Percentiles rank a stretch among this genome's conserved stretches.
phyloP scores from a whole-genome alignment of 2,113 vertebrate genomes.

The Coptodon rendalli region DNA sequence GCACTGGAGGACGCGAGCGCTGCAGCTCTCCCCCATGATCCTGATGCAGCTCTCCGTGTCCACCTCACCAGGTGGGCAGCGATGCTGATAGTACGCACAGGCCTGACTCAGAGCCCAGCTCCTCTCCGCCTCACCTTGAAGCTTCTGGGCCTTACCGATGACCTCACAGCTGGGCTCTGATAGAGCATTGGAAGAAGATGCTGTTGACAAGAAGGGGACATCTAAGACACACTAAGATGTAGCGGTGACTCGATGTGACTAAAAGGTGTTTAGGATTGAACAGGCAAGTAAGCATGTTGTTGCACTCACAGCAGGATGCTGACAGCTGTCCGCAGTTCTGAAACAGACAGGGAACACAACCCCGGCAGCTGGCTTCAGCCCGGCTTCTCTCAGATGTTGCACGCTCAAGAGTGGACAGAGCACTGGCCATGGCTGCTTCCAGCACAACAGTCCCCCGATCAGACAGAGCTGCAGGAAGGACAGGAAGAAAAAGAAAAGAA shows the following conservation, averaged over 20 bases:
- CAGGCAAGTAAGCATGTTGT: neutral
- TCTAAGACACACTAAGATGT: neutral
- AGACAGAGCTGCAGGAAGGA: slow-evolving; percentile 71
- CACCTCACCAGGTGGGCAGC: slow-evolving; percentile 60
- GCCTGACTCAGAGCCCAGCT: slow-evolving; percentile 82
- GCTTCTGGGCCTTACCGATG: slow-evolving; percentile 70
- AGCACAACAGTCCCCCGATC: slow-evolving; percentile 82
- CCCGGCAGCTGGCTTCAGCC: slow-evolving; percentile 62
- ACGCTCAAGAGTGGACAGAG: slow-evolving; percentile 74
- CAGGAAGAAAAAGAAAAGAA: neutral
- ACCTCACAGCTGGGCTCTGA: slow-evolving; percentile 77
- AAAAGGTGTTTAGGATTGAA: neutral
- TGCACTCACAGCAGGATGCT: slow-evolving; percentile 67
- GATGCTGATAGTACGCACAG: slow-evolving; percentile 78
- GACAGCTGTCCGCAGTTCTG: slow-evolving; percentile 76
- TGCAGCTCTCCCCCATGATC: slow-evolving; percentile 76
- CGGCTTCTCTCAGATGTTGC: slow-evolving; percentile 66
- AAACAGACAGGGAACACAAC: slow-evolving; percentile 80
- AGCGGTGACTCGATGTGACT: neutral
- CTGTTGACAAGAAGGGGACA: slow-evolving; percentile 39
- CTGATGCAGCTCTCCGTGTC: slow-evolving; percentile 67
- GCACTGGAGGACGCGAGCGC: slow-evolving; percentile 73
- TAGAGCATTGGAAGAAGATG: neutral
- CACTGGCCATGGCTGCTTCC: slow-evolving; percentile 78
- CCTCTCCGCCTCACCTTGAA: slow-evolving; percentile 69